These are phyloP conservation scores for Erebia ligea DNA, from an alignment of 2,888 invertebrate genomes.

Conservation along the genomic window DNA sequence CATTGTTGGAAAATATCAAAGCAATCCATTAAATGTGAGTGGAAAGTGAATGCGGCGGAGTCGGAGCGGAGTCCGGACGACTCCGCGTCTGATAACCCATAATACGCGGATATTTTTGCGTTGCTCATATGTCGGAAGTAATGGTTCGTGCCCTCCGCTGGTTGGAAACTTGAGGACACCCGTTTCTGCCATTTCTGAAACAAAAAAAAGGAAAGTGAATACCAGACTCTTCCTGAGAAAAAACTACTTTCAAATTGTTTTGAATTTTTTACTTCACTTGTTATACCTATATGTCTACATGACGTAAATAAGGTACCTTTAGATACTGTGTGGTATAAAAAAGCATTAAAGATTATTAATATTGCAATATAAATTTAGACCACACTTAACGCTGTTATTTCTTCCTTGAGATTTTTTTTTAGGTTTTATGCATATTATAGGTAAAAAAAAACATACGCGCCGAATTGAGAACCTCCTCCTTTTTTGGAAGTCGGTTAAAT, in stretches of 20 bases:
- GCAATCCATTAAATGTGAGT: constrained; percentile 79
- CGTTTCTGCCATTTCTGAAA: not conserved
- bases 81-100: constrained; percentile 79
- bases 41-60: constrained; percentile 67
- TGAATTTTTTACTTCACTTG: too few relatives aligned
- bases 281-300: too few relatives aligned
- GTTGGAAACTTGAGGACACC: constrained; percentile 51
- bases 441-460: too few relatives aligned
- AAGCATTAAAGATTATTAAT: too few relatives aligned
- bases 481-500: too few relatives aligned
- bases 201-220: not conserved
- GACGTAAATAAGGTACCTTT: too few relatives aligned
- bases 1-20: constrained; percentile 75
- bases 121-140: constrained; percentile 83
- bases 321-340: too few relatives aligned
- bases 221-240: not conserved
- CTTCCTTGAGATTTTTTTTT: too few relatives aligned
- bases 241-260: not conserved
- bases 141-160: constrained; percentile 68
- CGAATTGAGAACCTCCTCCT: too few relatives aligned
- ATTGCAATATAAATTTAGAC: too few relatives aligned
- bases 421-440: too few relatives aligned
- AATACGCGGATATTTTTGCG: constrained; percentile 83
- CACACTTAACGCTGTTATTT: too few relatives aligned
- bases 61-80: constrained; percentile 59